Conservation (phyloP, 2,888 invertebrate genomes). For the Luffia ferchaultella region DNA sequence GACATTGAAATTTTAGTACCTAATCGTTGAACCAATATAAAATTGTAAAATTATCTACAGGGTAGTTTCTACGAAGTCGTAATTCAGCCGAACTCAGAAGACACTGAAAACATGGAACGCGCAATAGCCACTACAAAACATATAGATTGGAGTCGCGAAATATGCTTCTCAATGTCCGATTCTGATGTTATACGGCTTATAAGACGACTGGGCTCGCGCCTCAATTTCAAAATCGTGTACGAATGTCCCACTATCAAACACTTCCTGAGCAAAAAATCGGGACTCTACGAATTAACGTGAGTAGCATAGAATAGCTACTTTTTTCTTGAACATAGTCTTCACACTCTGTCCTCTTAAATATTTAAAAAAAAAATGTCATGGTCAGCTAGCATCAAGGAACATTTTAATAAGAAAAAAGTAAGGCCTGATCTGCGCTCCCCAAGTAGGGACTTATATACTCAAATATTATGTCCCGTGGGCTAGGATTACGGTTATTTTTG, state of each 20-base stretch:
- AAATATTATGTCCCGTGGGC: too few species aligned
- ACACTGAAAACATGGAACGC: constrained; percentile 25
- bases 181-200: constrained; percentile 14
- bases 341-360: too few species aligned
- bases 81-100: constrained; percentile 24
- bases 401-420: too few species aligned
- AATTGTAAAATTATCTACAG: too few species aligned
- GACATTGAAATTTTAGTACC: too few species aligned
- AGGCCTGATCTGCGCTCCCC: too few species aligned
- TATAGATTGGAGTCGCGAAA: constrained; percentile 27
- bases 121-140: constrained; percentile 28
- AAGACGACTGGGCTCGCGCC: constrained; percentile 10
- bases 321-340: too few species aligned
- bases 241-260: constrained; percentile 14
- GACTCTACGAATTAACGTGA: constrained; percentile 1
- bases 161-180: constrained; percentile 22
- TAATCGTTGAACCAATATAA: too few species aligned
- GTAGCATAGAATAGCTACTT: background rate
- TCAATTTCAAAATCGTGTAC: constrained; percentile 9
- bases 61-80: constrained; percentile 27
- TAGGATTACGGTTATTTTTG: too few species aligned
- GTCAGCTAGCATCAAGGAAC: too few species aligned
- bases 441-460: too few species aligned
- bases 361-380: too few species aligned
- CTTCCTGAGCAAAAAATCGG: constrained; percentile 1